Conservation (phyloP, 2,888 invertebrate species). For the Neuroscelio doddi region DNA sequence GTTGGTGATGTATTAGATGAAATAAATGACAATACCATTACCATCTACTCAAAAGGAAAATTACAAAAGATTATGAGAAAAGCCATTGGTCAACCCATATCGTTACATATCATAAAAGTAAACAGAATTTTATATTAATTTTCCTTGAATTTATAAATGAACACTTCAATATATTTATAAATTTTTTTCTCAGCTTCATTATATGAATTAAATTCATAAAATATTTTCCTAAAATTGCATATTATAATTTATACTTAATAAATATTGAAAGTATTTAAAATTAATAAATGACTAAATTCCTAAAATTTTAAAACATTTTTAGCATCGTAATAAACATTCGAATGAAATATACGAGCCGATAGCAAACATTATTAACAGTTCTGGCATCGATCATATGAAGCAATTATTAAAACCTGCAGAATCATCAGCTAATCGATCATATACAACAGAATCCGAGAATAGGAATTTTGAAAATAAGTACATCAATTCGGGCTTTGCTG, state of each 20-base stretch:
- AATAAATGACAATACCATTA: conserved; percentile 75
- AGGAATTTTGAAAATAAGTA: conserved; percentile 21
- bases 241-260: too few species aligned
- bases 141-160: neutral
- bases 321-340: conserved; percentile 66
- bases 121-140: neutral
- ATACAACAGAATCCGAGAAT: conserved; percentile 10
- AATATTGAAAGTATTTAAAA: too few species aligned
- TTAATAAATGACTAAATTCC: too few species aligned
- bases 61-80: conserved; percentile 73
- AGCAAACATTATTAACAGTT: conserved; percentile 64
- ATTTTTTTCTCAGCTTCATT: too few species aligned
- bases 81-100: conserved; percentile 72
- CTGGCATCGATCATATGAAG: conserved; percentile 60
- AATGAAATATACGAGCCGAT: conserved; percentile 73
- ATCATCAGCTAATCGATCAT: conserved; percentile 35
- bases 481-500: conserved; percentile 65
- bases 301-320: too few species aligned
- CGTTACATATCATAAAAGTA: conserved; percentile 75
- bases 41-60: conserved; percentile 72
- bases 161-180: neutral
- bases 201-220: too few species aligned
- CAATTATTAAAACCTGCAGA: conserved; percentile 52
- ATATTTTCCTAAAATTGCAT: too few species aligned
- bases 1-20: conserved; percentile 79